Percentiles rank a stretch among this genome's conserved stretches.
These are phyloP conservation scores for Platysteira castanea DNA, from an alignment of 2,113 vertebrate genomes.

Conservation along the genomic window DNA sequence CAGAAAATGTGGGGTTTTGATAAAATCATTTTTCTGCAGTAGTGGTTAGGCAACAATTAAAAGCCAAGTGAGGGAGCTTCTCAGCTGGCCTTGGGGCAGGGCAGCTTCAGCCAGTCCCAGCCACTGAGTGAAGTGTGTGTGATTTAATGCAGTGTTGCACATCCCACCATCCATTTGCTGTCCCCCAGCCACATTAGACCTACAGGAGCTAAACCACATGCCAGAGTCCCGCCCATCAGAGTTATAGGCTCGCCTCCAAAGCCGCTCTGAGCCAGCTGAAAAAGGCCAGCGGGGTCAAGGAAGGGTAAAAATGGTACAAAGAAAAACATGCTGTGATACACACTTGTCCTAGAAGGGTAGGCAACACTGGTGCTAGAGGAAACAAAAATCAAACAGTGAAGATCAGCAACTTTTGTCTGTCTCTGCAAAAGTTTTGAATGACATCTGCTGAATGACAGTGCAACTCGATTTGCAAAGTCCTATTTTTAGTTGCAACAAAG, in stretches of 20 bases:
- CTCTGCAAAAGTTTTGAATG: neutral
- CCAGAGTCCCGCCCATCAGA: neutral
- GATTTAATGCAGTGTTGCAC: neutral
- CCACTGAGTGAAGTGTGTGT: neutral
- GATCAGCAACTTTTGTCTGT: neutral
- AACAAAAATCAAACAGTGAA: neutral
- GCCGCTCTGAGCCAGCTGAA: neutral
- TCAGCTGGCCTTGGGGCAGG: neutral
- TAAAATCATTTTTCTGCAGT: neutral
- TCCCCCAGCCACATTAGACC: neutral
- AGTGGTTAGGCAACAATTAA: neutral
- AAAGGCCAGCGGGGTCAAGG: neutral
- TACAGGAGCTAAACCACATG: neutral
- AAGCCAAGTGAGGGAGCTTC: neutral
- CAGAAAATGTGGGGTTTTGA: neutral
- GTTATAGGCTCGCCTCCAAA: neutral
- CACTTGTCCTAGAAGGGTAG: neutral
- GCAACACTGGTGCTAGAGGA: neutral
- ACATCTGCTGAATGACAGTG: neutral
- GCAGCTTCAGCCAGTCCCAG: neutral
- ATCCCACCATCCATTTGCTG: neutral
- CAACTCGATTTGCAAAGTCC: neutral
- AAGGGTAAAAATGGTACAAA: neutral
- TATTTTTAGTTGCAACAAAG: slow-evolving; percentile 16
- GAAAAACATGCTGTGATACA: neutral